Base-by-base conservation (phyloP, 2,797 vertebrate species). In the Sebastes nivosus region DNA sequence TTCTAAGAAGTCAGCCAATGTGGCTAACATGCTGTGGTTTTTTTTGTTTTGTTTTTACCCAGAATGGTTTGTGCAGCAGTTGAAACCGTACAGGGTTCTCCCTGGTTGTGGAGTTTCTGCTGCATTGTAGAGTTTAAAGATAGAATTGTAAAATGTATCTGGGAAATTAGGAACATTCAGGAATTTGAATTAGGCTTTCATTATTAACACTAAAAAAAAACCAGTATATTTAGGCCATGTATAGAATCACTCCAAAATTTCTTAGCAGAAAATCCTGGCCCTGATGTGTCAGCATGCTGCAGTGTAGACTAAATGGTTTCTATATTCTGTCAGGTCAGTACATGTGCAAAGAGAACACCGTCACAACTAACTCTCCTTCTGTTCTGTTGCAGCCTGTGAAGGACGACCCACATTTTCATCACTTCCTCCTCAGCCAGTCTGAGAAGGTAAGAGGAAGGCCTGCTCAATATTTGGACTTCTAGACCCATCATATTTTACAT, bases 341-440 rank as follows among this genome's bases (percentile, higher is more conserved):
- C 79, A 68, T 65, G 60, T 81, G 69, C 74, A 79, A 27, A 55
- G 66, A 86, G 60, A 88, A 79, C 77, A 61, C 73, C 68, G 67
- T 90, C 83, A 72, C 83, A 92, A 85, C 90, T 57, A 95, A 82
- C 72, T 42, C 38, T 42, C 94, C 67, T 91, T 61, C n/a, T 92
- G 69, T 96, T 96, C n/a, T 92, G 67, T 96, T 96, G 71, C 96
- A 99, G 98, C 97, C 96, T 71, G 96, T 98, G 92, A 98, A 97
- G 95, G 97, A 99, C 73, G 98, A 99, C 94, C 97, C 98, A 84
- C 98, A 98, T 94, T 99, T 99, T 67, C 98, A 98, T 93, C 98
- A 99, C 94, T 99, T 99, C 93, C 96, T 99, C 78, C 97, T 99
- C 88, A 99, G 97, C 96, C 98, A 99, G 95, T 98, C 98, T 67